A percentile compares a stretch with the other conserved stretches of the same genome.
phyloP scores from a whole-genome alignment of 2,797 vertebrate genomes.

The Myotis planiceps region DNA sequence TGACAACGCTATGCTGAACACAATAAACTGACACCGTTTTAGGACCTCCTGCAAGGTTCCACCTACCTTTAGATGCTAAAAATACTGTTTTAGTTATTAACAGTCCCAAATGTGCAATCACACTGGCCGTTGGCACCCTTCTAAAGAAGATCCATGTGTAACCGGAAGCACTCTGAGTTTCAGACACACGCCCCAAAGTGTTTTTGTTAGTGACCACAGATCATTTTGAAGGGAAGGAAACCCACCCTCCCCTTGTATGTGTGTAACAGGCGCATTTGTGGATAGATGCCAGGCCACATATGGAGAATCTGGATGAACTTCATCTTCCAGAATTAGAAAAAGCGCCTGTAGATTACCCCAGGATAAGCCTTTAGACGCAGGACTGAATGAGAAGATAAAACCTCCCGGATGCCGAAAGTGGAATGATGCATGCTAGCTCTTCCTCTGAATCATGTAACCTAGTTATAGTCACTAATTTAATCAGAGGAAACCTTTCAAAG shows the following conservation, averaged over 20 bases:
- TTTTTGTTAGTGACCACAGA: background rate
- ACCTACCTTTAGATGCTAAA: slow-evolving; percentile 32
- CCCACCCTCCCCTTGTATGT: background rate
- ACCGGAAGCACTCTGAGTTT: background rate
- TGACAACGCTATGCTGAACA: background rate
- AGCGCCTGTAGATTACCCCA: slow-evolving; percentile 85
- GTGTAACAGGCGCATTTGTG: background rate
- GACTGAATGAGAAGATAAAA: slow-evolving; percentile 86
- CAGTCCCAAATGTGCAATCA: background rate
- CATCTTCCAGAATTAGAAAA: slow-evolving; percentile 88
- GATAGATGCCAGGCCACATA: background rate
- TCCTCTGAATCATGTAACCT: slow-evolving; percentile 87
- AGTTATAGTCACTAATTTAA: slow-evolving; percentile 87
- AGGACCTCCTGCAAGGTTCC: background rate
- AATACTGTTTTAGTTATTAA: slow-evolving; percentile 45
- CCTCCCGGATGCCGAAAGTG: slow-evolving; percentile 78
- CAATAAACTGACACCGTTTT: background rate
- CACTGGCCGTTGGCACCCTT: background rate
- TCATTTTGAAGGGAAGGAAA: background rate
- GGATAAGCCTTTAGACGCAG: slow-evolving; percentile 84
- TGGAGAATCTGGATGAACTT: slow-evolving; percentile 79
- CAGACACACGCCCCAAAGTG: background rate
- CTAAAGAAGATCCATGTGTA: background rate
- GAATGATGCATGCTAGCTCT: slow-evolving; percentile 81
- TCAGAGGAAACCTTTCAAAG: slow-evolving; percentile 85